Evolutionary conservation across 1,140 invertebrate species (phyloP).

Genomic region (Drosophila kepulauana): DNA sequence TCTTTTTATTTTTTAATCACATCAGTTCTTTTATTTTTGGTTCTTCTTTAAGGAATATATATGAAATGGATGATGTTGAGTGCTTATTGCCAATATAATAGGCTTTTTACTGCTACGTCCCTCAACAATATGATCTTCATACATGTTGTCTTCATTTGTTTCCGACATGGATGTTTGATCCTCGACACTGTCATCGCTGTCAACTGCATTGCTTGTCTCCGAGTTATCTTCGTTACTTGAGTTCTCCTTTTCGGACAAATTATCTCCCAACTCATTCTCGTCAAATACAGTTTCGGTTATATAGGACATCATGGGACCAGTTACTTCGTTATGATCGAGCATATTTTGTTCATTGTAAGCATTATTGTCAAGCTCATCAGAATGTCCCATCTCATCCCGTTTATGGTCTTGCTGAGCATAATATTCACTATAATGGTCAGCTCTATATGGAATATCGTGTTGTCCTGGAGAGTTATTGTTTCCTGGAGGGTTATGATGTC

Average conservation of each 20-base stretch:
- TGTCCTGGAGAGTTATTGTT: background rate
- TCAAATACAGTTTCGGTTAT: conserved; percentile 17
- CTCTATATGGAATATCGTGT: conserved; percentile 4
- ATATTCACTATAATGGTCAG: conserved; percentile 8
- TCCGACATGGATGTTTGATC: conserved; percentile 4
- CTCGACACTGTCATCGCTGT: conserved; percentile 17
- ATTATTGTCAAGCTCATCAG: conserved; percentile 5
- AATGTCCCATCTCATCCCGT: background rate
- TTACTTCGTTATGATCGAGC: conserved; percentile 48
- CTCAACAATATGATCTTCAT: conserved; percentile 13
- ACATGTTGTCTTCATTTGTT: conserved; percentile 15
- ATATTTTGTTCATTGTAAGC: conserved; percentile 15
- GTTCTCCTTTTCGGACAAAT: background rate
- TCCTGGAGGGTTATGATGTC: conserved; percentile 5
- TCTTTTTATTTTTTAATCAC: conserved; percentile 8
- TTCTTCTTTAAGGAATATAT: conserved; percentile 32
- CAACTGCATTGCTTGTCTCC: background rate
- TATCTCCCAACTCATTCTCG: conserved; percentile 14
- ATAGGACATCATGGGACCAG: conserved; percentile 2
- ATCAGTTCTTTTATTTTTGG: conserved; percentile 16
- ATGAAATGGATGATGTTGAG: conserved; percentile 37
- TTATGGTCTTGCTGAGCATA: conserved; percentile 11
- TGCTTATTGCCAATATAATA: conserved; percentile 39
- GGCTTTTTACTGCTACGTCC: conserved; percentile 38
- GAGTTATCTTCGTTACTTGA: conserved; percentile 18